Evolutionary conservation across 2,797 vertebrate genomes (phyloP), one percentile per base, ranked within the genome.

Genomic region (Peromyscus attwateri): DNA sequence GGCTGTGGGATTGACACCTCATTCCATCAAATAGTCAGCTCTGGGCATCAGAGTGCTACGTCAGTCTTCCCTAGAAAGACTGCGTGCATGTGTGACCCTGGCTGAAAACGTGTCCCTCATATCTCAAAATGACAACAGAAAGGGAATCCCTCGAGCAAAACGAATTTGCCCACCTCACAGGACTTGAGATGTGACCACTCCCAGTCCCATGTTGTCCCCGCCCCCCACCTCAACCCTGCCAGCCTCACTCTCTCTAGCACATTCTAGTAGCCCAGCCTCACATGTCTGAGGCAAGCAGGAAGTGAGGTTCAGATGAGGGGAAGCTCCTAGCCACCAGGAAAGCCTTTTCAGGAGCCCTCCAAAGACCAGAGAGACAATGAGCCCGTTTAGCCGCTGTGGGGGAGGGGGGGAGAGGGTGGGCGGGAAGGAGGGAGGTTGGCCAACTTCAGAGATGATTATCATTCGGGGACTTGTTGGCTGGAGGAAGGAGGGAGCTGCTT

Each of bases 401-500:
- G 81, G 77, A 9, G 52, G 14, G 52, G 12, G 43, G 75, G 70
- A 62, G 81, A 40, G 68, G 49, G 37, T 85, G 87, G n/a, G 29
- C 55, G 70, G 77, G 79, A 83, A 70, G 92, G 57, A 66, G 68
- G 84, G 40, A 83, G 81, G 76, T 19, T 34, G 8, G 46, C 93
- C 83, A 80, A 23, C 83, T 49, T 92, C 60, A 3, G 75, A 40
- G 94, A 94, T 23, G 81, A 94, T 91, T 90, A 95, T 94, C 84
- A 1, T 46, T 77, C 10, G 3, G 92, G 96, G 87, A 89, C 27
- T 82, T 3, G 17, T 75, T 94, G 77, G 82, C 93, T 82, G 93
- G 21, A 95, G 94, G 77, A 96, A 96, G 79, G 23, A 95, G 89
- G 3, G 7, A 40, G 12, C 89, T 77, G 75, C 83, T 96, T 97